A percentile compares a stretch with the other conserved stretches of the same genome.
phyloP scores from a whole-genome alignment of 2,888 invertebrate species.

The Himalopsyche japonica region DNA sequence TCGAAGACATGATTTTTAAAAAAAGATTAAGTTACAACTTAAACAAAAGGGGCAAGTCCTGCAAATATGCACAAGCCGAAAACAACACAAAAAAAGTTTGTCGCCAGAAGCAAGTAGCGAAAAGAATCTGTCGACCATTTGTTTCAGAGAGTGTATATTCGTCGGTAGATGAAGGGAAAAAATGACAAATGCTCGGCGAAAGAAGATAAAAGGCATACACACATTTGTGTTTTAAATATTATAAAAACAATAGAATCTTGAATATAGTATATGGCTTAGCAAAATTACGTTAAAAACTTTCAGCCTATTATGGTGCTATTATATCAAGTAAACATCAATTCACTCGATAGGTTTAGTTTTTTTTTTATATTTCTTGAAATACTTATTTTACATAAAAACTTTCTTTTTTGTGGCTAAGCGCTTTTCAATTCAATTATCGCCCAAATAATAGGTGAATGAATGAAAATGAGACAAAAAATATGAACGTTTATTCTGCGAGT shows the following conservation, averaged over 20 bases:
- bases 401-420: no score
- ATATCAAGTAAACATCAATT: no score
- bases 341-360: no score
- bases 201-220: slow-evolving; percentile 23
- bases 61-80: background rate
- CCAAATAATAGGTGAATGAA: no score
- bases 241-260: background rate
- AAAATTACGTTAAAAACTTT: no score
- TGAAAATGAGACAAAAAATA: no score
- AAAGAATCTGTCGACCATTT: background rate
- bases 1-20: background rate
- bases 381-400: no score
- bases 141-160: background rate
- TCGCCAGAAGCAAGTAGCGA: background rate
- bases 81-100: slow-evolving; percentile 7
- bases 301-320: no score
- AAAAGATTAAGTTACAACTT: slow-evolving; percentile 15
- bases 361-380: no score
- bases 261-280: no score
- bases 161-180: background rate
- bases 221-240: background rate
- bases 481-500: no score
- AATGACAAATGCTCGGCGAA: slow-evolving; percentile 27
- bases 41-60: background rate
- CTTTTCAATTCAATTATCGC: no score